phyloP scores from a whole-genome alignment of 1,140 invertebrate species.

The Psilanteris sp. region DNA sequence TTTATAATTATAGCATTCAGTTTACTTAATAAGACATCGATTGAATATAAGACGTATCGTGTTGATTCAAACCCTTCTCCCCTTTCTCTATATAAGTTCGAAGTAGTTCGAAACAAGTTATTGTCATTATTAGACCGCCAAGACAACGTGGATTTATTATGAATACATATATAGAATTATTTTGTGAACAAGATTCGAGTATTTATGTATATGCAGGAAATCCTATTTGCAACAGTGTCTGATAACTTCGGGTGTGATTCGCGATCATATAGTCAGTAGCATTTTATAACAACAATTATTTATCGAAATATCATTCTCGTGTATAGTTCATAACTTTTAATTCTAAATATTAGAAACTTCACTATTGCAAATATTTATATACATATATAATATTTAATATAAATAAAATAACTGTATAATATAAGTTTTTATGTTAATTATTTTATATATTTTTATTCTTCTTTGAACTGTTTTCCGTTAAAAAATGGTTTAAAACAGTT shows the following conservation, averaged over 20 bases:
- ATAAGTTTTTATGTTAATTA: too few relatives aligned
- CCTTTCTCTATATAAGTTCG: too few relatives aligned
- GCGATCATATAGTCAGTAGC: conserved; percentile 27
- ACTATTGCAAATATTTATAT: too few relatives aligned
- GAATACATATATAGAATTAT: conserved; percentile 1
- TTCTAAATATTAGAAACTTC: neutral
- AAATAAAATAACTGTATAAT: too few relatives aligned
- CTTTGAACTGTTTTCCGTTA: too few relatives aligned
- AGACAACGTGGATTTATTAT: conserved; percentile 9
- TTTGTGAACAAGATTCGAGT: conserved; percentile 1
- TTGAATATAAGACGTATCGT: too few relatives aligned
- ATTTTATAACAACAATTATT: conserved; percentile 17
- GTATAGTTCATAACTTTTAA: neutral
- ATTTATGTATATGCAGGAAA: conserved; percentile 19
- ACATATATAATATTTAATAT: too few relatives aligned
- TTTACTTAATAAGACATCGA: too few relatives aligned
- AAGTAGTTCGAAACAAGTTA: conserved; percentile 3
- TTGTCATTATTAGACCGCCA: conserved; percentile 15
- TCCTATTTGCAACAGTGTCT: conserved; percentile 1
- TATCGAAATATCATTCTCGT: neutral
- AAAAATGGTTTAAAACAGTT: too few relatives aligned
- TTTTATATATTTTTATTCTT: too few relatives aligned
- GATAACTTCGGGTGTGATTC: conserved; percentile 23
- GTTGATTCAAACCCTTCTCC: too few relatives aligned
- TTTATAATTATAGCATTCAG: too few relatives aligned